Percentiles rank a stretch among this genome's conserved stretches.
Evolutionary conservation across 2,888 invertebrate species (phyloP).

Genomic region (Idaea straminata): DNA sequence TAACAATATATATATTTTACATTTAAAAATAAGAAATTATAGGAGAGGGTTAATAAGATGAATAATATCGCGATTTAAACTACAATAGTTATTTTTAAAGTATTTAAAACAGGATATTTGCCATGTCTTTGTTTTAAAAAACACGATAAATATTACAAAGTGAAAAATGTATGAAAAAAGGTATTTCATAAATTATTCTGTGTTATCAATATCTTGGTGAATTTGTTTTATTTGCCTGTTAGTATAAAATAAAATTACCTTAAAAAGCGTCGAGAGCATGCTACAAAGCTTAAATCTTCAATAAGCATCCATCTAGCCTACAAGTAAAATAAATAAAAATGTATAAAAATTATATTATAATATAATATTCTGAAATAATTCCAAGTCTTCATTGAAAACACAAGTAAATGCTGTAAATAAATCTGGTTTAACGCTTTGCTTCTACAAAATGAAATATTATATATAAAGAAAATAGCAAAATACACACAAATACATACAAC

Average conservation of each 20-base stretch:
- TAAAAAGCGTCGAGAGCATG: conserved; percentile 41
- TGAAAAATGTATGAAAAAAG: no score
- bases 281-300: conserved; percentile 38
- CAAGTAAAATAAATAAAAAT: conserved; percentile 39
- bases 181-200: background rate
- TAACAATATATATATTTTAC: no score
- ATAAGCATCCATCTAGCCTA: conserved; percentile 47
- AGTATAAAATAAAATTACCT: conserved; percentile 40
- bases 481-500: conserved; percentile 16
- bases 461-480: conserved; percentile 2
- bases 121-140: no score
- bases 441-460: no score
- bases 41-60: no score
- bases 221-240: background rate
- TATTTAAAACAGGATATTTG: no score
- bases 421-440: conserved; percentile 8
- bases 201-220: background rate
- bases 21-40: no score
- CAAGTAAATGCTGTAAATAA: background rate
- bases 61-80: no score
- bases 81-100: no score
- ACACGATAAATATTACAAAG: no score
- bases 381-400: background rate
- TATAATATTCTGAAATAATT: background rate
- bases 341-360: no score